A percentile compares a stretch with the other conserved stretches of the same genome.
Conservation (phyloP, 2,113 vertebrate genomes). For the Odocoileus hemionus region DNA sequence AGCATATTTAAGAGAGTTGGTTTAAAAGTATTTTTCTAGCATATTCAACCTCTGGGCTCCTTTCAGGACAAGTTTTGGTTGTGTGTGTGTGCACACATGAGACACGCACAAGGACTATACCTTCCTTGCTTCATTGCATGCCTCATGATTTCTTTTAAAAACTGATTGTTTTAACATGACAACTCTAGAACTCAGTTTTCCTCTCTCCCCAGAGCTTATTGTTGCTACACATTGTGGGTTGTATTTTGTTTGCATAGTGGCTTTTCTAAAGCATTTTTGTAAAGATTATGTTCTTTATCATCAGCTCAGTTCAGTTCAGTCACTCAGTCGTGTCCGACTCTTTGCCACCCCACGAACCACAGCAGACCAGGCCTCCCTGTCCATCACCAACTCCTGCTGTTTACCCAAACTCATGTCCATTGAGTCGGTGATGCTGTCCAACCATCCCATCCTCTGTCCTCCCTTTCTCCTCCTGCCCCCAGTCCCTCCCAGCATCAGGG, state of each 20-base stretch:
- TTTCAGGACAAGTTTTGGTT: neutral
- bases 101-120: neutral
- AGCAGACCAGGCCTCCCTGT: neutral
- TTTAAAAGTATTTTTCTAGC: neutral
- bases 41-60: neutral
- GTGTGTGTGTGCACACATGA: neutral
- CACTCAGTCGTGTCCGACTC: neutral
- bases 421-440: neutral
- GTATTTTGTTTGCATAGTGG: neutral
- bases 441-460: neutral
- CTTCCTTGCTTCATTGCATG: neutral
- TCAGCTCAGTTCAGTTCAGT: neutral
- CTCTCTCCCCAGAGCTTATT: neutral
- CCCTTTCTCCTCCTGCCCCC: neutral
- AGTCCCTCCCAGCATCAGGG: neutral
- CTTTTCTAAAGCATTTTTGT: neutral
- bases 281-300: neutral
- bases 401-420: neutral
- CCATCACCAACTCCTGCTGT: neutral
- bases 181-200: neutral
- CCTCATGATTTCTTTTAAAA: neutral
- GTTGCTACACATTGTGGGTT: neutral
- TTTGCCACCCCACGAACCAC: neutral
- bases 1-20: neutral
- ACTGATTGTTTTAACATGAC: neutral